Base-by-base conservation (phyloP, 2,888 invertebrate genomes). In the Clivina fossor region DNA sequence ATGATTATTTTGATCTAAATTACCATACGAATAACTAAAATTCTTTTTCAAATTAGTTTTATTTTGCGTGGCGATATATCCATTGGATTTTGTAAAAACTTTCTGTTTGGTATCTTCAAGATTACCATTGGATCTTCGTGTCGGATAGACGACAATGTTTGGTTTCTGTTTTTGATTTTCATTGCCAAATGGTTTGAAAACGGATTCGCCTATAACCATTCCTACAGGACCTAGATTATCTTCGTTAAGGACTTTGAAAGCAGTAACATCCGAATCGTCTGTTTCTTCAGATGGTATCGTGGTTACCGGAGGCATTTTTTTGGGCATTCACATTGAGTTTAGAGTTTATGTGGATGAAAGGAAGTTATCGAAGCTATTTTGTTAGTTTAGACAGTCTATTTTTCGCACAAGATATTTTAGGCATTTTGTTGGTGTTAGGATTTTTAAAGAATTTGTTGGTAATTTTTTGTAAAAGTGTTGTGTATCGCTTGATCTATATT, bases 81-180 rank as follows among this genome's bases (percentile, higher is more conserved):
- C 71, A 57, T 69, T 72, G n/a, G 74, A 73, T 64, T 73, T 72
- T 5, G 71, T 63, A 46, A 70, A 68, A 15, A 63, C 60, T 57
- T 69, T 68, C 35, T 69, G 65, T 46, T 69, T 67, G 53, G 66
- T 65, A 2, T 71, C 69, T 58, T 70, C 69, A 35, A 71, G 63
- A 48, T 68, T 68, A 38, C 63, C 66, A n/a, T 64, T 62, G 20
- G 60, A 58, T 38, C 80, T 74, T 57, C 78, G 69, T 5, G 76
- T 75, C 18, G 80, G 80, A 61, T 77, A 76, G 55, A 80, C 80
- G 51, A 80, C 78, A 58, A 78, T 78, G 66, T 80, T 80, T 15
- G 80, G 80, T 66, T 79, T 78, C 35, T 64, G 61, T 59, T 71
- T 71, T 48, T 67, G 66, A 47, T 57, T 61, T 13, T 70, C 70